Conservation (phyloP, 2,797 vertebrate genomes). For the Acestrorhynchus altus region DNA sequence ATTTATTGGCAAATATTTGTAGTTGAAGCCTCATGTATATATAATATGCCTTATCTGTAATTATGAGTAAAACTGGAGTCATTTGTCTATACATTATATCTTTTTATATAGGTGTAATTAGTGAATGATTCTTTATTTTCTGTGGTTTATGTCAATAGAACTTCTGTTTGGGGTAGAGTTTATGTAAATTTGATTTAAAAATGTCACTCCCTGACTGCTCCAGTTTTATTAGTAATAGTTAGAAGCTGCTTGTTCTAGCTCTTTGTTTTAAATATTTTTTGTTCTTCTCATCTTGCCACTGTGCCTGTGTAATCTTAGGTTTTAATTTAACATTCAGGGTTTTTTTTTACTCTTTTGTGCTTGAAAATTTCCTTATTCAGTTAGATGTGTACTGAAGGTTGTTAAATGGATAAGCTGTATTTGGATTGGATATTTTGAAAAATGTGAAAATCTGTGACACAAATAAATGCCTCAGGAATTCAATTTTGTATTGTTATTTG, state of each 20-base stretch:
- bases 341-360: not conserved
- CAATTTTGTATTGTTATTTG: not conserved
- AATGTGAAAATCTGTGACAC: slow-evolving; percentile 61
- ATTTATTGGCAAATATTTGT: slow-evolving; percentile 4
- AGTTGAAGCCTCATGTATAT: not conserved
- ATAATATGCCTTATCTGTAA: not conserved
- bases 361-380: not conserved
- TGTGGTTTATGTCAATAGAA: not conserved
- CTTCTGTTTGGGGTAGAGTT: not conserved
- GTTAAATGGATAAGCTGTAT: slow-evolving; percentile 20
- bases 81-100: no score
- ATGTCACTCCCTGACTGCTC: not conserved
- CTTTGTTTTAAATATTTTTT: not conserved
- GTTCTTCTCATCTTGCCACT: not conserved
- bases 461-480: slow-evolving; percentile 79
- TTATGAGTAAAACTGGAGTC: not conserved
- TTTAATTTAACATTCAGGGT: no score
- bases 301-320: not conserved
- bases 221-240: not conserved
- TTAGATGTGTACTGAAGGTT: not conserved
- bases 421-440: slow-evolving; percentile 60
- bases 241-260: not conserved
- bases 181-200: not conserved
- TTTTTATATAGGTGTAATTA: no score
- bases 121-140: not conserved